phyloP scores from a whole-genome alignment of 2,888 invertebrate species.

The Mellilla xanthometata region DNA sequence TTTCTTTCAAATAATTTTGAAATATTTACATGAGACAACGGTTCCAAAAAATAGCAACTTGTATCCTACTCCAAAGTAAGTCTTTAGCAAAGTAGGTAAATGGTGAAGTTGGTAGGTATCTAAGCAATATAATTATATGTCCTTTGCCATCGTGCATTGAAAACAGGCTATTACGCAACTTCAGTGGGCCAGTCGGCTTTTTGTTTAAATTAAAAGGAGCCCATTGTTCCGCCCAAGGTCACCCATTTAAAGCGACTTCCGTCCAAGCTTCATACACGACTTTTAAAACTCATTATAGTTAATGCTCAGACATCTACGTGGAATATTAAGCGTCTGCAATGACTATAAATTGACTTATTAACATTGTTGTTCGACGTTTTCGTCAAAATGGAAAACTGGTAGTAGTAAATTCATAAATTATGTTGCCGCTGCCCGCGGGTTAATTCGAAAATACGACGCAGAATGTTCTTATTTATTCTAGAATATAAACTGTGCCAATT shows the following conservation, averaged over 20 bases:
- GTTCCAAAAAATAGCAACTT: too few species aligned
- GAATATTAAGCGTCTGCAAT: constrained; percentile 17
- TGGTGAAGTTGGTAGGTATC: too few species aligned
- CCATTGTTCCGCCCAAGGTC: constrained; percentile 65
- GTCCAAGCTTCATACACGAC: constrained; percentile 35
- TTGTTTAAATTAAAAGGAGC: constrained; percentile 59
- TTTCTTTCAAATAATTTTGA: too few species aligned
- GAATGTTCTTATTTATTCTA: too few species aligned
- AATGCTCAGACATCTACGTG: constrained; percentile 10
- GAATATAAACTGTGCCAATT: too few species aligned
- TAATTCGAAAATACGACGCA: constrained; percentile 3
- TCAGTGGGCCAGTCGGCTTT: constrained; percentile 48
- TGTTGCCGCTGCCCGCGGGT: neutral
- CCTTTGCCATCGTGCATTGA: constrained; percentile 17
- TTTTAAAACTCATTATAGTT: constrained; percentile 23
- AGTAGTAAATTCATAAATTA: constrained; percentile 1
- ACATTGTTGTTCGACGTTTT: constrained; percentile 13
- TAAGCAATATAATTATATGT: too few species aligned
- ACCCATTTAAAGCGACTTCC: constrained; percentile 70
- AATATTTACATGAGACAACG: too few species aligned
- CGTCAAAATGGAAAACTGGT: constrained; percentile 13
- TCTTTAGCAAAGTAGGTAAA: too few species aligned
- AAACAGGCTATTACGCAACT: constrained; percentile 41
- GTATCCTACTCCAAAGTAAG: too few species aligned
- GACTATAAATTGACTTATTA: constrained; percentile 19